phyloP scores from a whole-genome alignment of 2,797 vertebrate species.

The Galagoides demidoff region DNA sequence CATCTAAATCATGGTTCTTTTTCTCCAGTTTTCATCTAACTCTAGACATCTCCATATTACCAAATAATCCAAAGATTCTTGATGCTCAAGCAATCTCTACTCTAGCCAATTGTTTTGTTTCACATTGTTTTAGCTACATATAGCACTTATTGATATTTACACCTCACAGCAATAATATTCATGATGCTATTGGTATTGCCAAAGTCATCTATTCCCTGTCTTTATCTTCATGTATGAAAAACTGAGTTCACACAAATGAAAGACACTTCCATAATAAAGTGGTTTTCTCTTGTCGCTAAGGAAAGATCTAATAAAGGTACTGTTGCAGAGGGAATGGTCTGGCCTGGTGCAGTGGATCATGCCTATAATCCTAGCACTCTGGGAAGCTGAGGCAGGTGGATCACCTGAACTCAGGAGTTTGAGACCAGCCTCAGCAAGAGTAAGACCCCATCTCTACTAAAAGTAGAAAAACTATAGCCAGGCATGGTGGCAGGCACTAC shows the following conservation, averaged over 20 bases:
- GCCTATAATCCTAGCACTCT: too few relatives aligned
- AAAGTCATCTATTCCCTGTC: neutral
- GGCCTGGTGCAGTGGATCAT: too few relatives aligned
- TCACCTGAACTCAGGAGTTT: too few relatives aligned
- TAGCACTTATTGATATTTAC: neutral
- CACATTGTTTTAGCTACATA: neutral
- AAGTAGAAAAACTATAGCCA: too few relatives aligned
- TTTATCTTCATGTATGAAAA: neutral
- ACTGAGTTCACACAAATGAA: neutral
- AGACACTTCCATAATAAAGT: conserved; percentile 9
- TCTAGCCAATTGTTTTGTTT: neutral
- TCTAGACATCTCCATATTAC: neutral
- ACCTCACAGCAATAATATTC: neutral
- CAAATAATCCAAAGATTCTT: neutral
- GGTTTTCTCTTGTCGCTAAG: neutral
- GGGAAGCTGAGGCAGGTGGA: too few relatives aligned
- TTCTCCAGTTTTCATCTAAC: neutral
- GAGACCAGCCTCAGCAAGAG: too few relatives aligned
- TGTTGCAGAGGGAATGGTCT: too few relatives aligned
- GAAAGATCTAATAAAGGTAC: neutral
- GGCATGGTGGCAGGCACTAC: too few relatives aligned
- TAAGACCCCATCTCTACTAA: too few relatives aligned
- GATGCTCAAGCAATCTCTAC: neutral
- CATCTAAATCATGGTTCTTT: neutral
- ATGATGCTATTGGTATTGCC: neutral